Percentiles rank a stretch among this genome's conserved stretches.
Conservation (phyloP, 2,888 invertebrate genomes). For the Tenthredo mesomela region DNA sequence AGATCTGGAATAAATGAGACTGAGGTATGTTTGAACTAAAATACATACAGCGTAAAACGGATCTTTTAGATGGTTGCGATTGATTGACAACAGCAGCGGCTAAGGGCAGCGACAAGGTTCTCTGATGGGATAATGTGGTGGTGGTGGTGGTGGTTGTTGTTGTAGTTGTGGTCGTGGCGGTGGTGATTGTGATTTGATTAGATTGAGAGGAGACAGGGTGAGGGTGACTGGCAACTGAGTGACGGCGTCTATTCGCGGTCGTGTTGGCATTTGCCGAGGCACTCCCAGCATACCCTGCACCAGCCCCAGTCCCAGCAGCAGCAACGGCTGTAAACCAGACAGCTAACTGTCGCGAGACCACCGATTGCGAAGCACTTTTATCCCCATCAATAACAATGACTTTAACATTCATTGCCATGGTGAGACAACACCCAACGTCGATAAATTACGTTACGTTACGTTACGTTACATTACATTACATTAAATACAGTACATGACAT, state of each 20-base stretch:
- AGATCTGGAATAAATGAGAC: constrained; percentile 24
- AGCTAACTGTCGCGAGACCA: constrained; percentile 55
- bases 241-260: constrained; percentile 75
- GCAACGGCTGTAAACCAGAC: constrained; percentile 76
- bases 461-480: background rate
- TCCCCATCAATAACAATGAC: constrained; percentile 40
- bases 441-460: constrained; percentile 24
- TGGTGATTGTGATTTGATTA: constrained; percentile 71
- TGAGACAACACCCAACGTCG: constrained; percentile 39
- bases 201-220: constrained; percentile 75
- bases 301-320: constrained; percentile 68
- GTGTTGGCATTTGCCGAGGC: constrained; percentile 71
- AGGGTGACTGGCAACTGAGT: constrained; percentile 77
- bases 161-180: constrained; percentile 64
- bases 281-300: constrained; percentile 46
- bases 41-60: constrained; percentile 78
- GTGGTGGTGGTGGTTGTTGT: constrained; percentile 68
- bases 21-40: constrained; percentile 64
- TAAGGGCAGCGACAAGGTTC: constrained; percentile 86
- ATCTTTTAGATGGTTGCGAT: constrained; percentile 77
- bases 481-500: background rate
- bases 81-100: constrained; percentile 80
- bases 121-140: constrained; percentile 81
- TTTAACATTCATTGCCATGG: constrained; percentile 42
- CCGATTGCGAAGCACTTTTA: constrained; percentile 8